These are phyloP conservation scores for Agapornis roseicollis DNA, from an alignment of 2,113 vertebrate genomes.

Conservation along the genomic window DNA sequence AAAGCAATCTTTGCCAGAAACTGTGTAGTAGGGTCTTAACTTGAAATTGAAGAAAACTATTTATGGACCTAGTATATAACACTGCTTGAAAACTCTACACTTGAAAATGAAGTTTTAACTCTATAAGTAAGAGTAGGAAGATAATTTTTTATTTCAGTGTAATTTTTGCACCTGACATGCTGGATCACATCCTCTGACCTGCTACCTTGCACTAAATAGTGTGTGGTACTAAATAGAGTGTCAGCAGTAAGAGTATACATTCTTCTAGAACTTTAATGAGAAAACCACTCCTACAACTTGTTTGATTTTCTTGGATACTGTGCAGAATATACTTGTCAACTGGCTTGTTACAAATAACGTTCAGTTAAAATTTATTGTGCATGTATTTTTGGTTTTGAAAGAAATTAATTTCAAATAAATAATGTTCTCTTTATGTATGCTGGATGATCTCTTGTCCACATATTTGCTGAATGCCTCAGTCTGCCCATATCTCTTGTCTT, in stretches of 20 bases:
- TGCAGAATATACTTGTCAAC: not conserved
- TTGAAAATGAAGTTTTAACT: not conserved
- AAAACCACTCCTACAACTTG: not conserved
- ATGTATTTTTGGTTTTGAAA: not conserved
- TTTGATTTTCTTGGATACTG: not conserved
- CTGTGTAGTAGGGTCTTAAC: not conserved
- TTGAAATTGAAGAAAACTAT: not conserved
- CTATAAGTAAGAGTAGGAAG: not conserved
- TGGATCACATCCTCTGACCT: not conserved
- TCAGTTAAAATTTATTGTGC: not conserved
- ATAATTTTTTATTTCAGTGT: not conserved
- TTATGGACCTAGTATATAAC: not conserved
- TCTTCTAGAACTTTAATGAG: not conserved
- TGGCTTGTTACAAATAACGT: not conserved
- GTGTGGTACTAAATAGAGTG: not conserved
- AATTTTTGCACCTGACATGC: not conserved
- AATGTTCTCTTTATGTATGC: not conserved
- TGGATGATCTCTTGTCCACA: not conserved
- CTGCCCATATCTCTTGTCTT: not conserved
- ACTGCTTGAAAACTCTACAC: not conserved
- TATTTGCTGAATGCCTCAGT: not conserved
- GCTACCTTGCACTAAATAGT: not conserved
- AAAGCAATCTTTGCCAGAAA: not conserved
- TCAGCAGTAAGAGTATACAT: not conserved
- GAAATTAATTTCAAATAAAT: not conserved